phyloP scores from a whole-genome alignment of 2,888 invertebrate species.

The Ceriagrion tenellum region DNA sequence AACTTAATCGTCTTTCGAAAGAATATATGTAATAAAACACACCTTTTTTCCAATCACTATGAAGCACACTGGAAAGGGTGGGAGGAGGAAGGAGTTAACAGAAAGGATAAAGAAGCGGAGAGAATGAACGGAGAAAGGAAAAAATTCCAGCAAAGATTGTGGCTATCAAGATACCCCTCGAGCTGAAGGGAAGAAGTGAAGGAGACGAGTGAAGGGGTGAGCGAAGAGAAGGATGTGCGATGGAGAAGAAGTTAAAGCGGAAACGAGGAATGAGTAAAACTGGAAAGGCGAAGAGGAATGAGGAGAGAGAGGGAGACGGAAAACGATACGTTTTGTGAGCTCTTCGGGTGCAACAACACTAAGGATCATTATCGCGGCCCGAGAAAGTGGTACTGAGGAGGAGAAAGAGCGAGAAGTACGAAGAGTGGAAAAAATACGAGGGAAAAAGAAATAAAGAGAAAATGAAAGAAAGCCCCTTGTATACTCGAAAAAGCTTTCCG shows the following conservation, averaged over 20 bases:
- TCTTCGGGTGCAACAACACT: constrained; percentile 32
- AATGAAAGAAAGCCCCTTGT: neutral
- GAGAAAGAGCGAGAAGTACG: neutral
- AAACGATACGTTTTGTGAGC: constrained; percentile 18
- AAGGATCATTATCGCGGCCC: constrained; percentile 33
- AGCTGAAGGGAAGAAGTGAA: neutral
- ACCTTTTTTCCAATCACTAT: too few species aligned
- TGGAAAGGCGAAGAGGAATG: neutral
- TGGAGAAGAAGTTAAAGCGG: neutral
- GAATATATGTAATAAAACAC: too few species aligned
- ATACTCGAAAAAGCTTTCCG: neutral
- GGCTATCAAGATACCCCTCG: neutral
- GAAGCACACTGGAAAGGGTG: neutral
- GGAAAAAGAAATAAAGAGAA: neutral
- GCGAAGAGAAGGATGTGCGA: neutral
- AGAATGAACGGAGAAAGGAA: neutral
- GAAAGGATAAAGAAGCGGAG: neutral
- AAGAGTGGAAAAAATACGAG: neutral
- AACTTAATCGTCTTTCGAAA: too few species aligned
- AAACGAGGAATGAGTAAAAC: neutral
- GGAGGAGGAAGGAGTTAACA: neutral
- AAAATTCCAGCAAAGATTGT: neutral
- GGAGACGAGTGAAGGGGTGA: neutral
- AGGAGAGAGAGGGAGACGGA: neutral
- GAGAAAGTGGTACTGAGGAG: neutral